Evolutionary conservation across 2,797 vertebrate species (phyloP).

Genomic region (Darevskia nairensis): DNA sequence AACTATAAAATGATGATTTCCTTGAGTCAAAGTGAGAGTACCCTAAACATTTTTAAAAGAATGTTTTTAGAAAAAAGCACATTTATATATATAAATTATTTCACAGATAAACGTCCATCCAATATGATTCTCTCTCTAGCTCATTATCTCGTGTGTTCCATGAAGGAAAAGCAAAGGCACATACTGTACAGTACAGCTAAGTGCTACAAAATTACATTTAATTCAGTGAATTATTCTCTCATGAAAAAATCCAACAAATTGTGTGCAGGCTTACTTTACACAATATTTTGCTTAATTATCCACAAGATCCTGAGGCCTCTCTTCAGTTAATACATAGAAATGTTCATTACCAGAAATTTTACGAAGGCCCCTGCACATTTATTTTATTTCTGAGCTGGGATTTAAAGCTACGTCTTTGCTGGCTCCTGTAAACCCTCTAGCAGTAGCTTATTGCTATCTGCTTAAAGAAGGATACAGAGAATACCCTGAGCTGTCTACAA

Average conservation of each 20-base stretch:
- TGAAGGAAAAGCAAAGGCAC: slow-evolving; percentile 44
- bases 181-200: slow-evolving; percentile 32
- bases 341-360: neutral
- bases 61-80: neutral
- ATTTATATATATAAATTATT: slow-evolving; percentile 1
- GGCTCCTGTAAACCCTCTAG: neutral
- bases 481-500: slow-evolving; percentile 37
- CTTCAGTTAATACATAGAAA: neutral
- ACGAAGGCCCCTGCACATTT: neutral
- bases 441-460: slow-evolving; percentile 13
- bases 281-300: neutral
- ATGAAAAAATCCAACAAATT: slow-evolving; percentile 4
- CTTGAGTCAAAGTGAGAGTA: no score
- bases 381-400: slow-evolving; percentile 20
- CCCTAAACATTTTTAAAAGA: neutral
- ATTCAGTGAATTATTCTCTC: slow-evolving; percentile 43
- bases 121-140: slow-evolving; percentile 30
- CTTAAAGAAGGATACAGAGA: neutral
- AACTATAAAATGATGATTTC: no score
- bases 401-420: slow-evolving; percentile 37
- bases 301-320: neutral
- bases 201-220: slow-evolving; percentile 38
- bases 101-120: slow-evolving; percentile 39
- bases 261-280: neutral
- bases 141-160: neutral